These are phyloP conservation scores for Electrona antarctica DNA, from an alignment of 2,113 vertebrate genomes.

Conservation along the genomic window DNA sequence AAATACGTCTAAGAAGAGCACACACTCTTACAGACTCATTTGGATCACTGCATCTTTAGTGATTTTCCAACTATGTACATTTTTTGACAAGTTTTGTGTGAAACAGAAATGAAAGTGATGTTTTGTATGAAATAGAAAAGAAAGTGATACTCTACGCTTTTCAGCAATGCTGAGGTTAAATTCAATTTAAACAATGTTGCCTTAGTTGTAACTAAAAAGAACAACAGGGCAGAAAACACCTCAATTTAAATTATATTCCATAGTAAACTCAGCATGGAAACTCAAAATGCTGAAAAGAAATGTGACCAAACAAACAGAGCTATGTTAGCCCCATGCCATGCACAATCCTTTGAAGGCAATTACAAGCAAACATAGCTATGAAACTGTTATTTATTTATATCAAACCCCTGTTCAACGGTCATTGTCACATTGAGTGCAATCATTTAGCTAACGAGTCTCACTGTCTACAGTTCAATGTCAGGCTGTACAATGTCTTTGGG, in stretches of 20 bases:
- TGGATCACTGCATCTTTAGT: not conserved
- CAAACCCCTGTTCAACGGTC: no score
- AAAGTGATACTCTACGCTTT: not conserved
- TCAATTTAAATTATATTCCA: not conserved
- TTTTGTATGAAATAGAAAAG: not conserved
- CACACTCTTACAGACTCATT: not conserved
- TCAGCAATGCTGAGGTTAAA: not conserved
- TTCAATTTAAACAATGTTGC: not conserved
- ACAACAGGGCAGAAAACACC: not conserved
- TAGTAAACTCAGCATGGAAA: slow-evolving; percentile 3
- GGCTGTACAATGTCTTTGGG: not conserved
- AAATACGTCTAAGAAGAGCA: not conserved
- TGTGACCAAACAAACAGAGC: not conserved
- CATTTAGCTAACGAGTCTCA: slow-evolving; percentile 21
- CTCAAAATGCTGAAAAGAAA: slow-evolving; percentile 44
- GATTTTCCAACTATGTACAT: not conserved
- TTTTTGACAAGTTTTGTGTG: not conserved
- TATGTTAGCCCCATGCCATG: no score
- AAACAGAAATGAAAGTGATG: not conserved
- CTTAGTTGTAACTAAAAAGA: slow-evolving; percentile 21
- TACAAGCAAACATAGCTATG: no score
- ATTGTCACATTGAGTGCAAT: slow-evolving; percentile 24
- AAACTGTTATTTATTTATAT: no score
- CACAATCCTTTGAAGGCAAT: no score
- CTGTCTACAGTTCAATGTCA: slow-evolving; percentile 21